phyloP scores from a whole-genome alignment of 2,113 vertebrate species.

The Diphyllodes magnificus region DNA sequence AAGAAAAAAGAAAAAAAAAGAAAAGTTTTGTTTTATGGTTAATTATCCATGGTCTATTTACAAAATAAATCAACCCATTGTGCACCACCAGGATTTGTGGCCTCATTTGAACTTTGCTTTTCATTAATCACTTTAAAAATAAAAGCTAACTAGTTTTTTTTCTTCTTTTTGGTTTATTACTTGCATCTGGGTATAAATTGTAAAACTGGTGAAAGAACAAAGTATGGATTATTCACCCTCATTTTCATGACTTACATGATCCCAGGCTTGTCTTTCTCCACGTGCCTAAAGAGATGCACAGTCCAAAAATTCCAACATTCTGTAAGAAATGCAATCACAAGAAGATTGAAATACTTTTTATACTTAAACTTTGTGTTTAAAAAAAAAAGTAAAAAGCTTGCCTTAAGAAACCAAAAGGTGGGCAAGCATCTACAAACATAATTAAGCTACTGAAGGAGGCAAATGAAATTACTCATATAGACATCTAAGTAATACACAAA shows the following conservation, averaged over 20 bases:
- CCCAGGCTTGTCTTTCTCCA: constrained; percentile 46
- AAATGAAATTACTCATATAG: background rate
- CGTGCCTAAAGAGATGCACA: constrained; percentile 55
- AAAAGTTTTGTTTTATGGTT: constrained; percentile 72
- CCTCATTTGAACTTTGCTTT: constrained; percentile 72
- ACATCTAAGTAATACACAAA: background rate
- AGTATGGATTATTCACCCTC: constrained; percentile 44
- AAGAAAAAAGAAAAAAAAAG: background rate
- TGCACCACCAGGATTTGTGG: constrained; percentile 67
- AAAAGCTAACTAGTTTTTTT: constrained; percentile 55
- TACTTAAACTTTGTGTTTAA: background rate
- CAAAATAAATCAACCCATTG: constrained; percentile 75
- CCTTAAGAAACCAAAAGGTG: background rate
- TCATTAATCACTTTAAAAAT: constrained; percentile 70
- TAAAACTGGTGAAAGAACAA: constrained; percentile 25
- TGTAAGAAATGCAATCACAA: constrained; percentile 49
- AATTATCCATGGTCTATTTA: constrained; percentile 74
- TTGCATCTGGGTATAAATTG: constrained; percentile 54
- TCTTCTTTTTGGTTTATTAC: constrained; percentile 31
- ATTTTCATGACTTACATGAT: constrained; percentile 57
- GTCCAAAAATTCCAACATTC: constrained; percentile 43
- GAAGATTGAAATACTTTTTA: constrained; percentile 11
- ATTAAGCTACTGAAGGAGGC: background rate
- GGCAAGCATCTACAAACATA: background rate
- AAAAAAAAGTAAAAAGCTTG: background rate